Evolutionary conservation across 2,797 vertebrate species (phyloP).

Genomic region (Sebastiscus tertius): DNA sequence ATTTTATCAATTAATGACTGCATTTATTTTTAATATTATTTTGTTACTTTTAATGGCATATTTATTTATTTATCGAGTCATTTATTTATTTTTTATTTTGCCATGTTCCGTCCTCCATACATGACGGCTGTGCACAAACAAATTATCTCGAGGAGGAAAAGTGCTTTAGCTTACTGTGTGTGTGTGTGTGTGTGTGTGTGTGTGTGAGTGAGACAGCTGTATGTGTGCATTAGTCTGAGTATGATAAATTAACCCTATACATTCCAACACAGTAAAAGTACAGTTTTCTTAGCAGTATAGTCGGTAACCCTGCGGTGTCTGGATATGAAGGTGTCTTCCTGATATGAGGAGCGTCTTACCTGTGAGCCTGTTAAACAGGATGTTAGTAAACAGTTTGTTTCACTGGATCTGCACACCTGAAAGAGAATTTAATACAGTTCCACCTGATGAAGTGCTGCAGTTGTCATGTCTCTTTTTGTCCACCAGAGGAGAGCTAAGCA

Average conservation of each 20-base stretch:
- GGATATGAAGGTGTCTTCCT: background rate
- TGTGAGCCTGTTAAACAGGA: background rate
- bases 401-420: background rate
- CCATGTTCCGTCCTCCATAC: too few relatives aligned
- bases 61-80: too few relatives aligned
- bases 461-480: slow-evolving; percentile 21
- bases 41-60: too few relatives aligned
- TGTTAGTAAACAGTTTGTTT: background rate
- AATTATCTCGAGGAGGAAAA: too few relatives aligned
- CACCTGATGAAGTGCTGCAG: background rate
- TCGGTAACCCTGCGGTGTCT: background rate
- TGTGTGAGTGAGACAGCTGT: too few relatives aligned
- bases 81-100: too few relatives aligned
- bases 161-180: too few relatives aligned
- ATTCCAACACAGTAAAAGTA: background rate
- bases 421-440: background rate
- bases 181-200: too few relatives aligned
- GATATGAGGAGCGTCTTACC: background rate
- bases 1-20: background rate
- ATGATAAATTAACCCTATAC: background rate
- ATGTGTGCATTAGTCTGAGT: background rate
- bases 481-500: slow-evolving; percentile 15
- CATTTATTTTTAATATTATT: too few relatives aligned
- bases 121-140: too few relatives aligned
- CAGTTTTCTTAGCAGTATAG: background rate